A percentile compares a stretch with the other conserved stretches of the same genome.
Conservation (phyloP, 2,888 invertebrate genomes). For the Apoda limacodes region DNA sequence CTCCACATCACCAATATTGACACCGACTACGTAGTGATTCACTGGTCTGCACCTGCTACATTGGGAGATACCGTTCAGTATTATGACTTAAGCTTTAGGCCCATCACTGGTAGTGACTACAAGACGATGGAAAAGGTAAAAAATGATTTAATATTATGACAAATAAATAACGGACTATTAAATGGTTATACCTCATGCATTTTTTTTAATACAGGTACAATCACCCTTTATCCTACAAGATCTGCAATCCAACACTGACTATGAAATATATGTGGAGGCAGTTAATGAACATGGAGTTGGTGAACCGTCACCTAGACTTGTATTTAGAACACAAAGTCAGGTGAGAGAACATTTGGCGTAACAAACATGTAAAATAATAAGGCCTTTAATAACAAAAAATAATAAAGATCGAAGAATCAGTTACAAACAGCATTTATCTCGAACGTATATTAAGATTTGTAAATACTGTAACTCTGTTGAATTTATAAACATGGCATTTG, state of each 20-base stretch:
- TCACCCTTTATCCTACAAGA: slow-evolving; percentile 82
- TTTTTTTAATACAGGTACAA: slow-evolving; percentile 62
- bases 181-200: too few relatives aligned
- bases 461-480: too few relatives aligned
- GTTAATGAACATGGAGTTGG: slow-evolving; percentile 84
- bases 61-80: slow-evolving; percentile 78
- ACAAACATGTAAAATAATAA: neutral
- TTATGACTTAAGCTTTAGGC: slow-evolving; percentile 74
- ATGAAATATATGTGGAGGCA: slow-evolving; percentile 85
- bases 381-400: too few relatives aligned
- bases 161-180: too few relatives aligned
- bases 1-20: slow-evolving; percentile 80
- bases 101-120: slow-evolving; percentile 71
- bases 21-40: slow-evolving; percentile 80
- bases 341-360: slow-evolving; percentile 29
- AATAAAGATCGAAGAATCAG: too few relatives aligned
- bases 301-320: slow-evolving; percentile 78
- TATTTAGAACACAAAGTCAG: slow-evolving; percentile 80
- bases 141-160: neutral
- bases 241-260: slow-evolving; percentile 78
- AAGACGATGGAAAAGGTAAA: slow-evolving; percentile 61
- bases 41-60: slow-evolving; percentile 80
- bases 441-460: too few relatives aligned
- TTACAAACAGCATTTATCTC: too few relatives aligned
- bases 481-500: too few relatives aligned